Percentiles rank a stretch among this genome's conserved stretches.
Conservation (phyloP, 2,797 vertebrate species). For the Muraenolepis orangiensis region DNA sequence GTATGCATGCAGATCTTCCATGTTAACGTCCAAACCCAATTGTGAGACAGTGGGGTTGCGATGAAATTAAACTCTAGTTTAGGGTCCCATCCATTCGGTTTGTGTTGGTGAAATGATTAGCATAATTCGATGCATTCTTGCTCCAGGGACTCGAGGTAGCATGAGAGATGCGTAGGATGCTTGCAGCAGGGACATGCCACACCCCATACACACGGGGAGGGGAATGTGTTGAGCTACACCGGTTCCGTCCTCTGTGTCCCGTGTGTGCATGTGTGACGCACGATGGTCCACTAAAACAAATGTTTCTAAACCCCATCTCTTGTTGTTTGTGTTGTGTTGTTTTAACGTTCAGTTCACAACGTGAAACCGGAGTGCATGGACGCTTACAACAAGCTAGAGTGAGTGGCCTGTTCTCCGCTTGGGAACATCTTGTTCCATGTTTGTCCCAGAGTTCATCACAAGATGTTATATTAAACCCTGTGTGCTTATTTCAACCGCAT, state of each 20-base stretch:
- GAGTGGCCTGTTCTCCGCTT: slow-evolving; percentile 57
- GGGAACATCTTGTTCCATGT: neutral
- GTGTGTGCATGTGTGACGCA: neutral
- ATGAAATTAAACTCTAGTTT: neutral
- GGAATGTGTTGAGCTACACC: neutral
- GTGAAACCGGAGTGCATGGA: slow-evolving; percentile 90
- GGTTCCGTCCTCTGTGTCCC: neutral
- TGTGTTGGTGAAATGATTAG: slow-evolving; percentile 17
- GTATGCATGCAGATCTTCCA: neutral
- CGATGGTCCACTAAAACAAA: neutral
- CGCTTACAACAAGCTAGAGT: slow-evolving; percentile 88
- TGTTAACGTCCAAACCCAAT: slow-evolving; percentile 9
- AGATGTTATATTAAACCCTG: too few species aligned
- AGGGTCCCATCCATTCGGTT: slow-evolving; percentile 31
- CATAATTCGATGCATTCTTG: slow-evolving; percentile 26
- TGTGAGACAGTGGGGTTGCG: slow-evolving; percentile 10
- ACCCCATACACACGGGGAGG: neutral
- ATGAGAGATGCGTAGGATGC: neutral
- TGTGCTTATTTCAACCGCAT: too few species aligned
- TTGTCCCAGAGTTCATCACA: too few species aligned
- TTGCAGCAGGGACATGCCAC: too few species aligned
- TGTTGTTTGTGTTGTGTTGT: slow-evolving; percentile 12
- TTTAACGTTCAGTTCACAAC: slow-evolving; percentile 82
- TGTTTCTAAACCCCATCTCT: slow-evolving; percentile 24
- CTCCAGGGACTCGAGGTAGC: slow-evolving; percentile 18